A percentile compares a stretch with the other conserved stretches of the same genome.
These are phyloP conservation scores for Trilocha varians DNA, from an alignment of 2,888 invertebrate species.

Conservation along the genomic window DNA sequence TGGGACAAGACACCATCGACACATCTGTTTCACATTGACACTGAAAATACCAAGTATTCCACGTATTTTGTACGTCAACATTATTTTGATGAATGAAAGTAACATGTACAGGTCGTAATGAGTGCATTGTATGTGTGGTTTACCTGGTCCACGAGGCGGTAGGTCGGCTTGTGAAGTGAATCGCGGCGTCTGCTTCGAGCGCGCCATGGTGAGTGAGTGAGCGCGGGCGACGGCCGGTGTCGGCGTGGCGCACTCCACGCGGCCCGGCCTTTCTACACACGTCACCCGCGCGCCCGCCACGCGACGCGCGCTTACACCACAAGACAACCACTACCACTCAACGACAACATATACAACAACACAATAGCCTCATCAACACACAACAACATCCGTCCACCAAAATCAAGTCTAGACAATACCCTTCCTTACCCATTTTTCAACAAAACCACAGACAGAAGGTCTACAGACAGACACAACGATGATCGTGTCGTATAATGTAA, in stretches of 20 bases:
- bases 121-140: not conserved
- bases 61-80: not conserved
- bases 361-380: not conserved
- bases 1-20: too few relatives aligned
- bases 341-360: not conserved
- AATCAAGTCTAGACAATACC: not conserved
- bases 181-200: slow-evolving; percentile 66
- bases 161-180: slow-evolving; percentile 58
- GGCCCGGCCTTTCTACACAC: slow-evolving; percentile 28
- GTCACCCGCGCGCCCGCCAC: slow-evolving; percentile 13
- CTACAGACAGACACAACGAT: too few relatives aligned
- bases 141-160: slow-evolving; percentile 70
- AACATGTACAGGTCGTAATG: not conserved
- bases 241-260: slow-evolving; percentile 18
- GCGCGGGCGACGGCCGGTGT: slow-evolving; percentile 32
- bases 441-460: too few relatives aligned
- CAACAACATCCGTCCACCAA: not conserved
- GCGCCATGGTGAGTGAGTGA: slow-evolving; percentile 67
- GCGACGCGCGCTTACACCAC: slow-evolving; percentile 3
- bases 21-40: too few relatives aligned
- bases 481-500: not conserved
- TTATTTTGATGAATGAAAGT: not conserved
- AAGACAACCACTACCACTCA: slow-evolving; percentile 1
- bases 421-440: too few relatives aligned
- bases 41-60: not conserved